Base-by-base conservation (phyloP, 2,888 invertebrate genomes). In the Xestoiulus laeticollis region DNA sequence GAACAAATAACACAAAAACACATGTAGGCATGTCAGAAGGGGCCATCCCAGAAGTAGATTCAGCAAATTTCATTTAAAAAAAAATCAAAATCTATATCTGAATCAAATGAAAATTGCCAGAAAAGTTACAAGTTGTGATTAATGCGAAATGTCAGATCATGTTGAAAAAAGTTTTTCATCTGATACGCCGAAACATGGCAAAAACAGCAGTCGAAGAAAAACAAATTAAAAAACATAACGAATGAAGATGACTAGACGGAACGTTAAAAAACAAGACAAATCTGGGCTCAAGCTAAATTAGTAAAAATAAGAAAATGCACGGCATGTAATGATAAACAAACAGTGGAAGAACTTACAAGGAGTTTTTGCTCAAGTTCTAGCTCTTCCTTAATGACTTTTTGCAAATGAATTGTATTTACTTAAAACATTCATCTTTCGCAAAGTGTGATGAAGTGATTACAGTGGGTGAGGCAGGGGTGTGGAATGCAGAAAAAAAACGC, bases 231-330 rank as follows among this genome's bases (percentile, higher is more conserved):
- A 59, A 59, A 59, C 19, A 59, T 59, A 59, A 59, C 53, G 53
- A 59, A 59, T 59, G 53, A 59, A 59, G 53, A 59, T 59, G 53
- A 59, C 53, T 59, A 59, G 53, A 59, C 53, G n/a, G n/a, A 59
- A 59, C 16, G n/a, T n/a, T 5, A 59, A 59, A 59, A 59, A 59
- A 19, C 19, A 59, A 59, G 53, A 48, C 14, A 59, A 59, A n/a
- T 59, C n/a, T 59, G 53, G 53, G 53, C 53, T 59, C n/a, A 59
- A n/a, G 53, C n/a, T 16, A 59, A 59, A 59, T 59, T 59, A 59
- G n/a, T n/a, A 59, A 59, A 59, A 59, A 59, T 59, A 59, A 59
- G 53, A 59, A 59, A 59, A 59, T 59, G 53, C 53, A n/a, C 53
- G 53, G n/a, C 53, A 59, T n/a, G n/a, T 59, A 59, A 59, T 59